Base-by-base conservation (phyloP, 2,888 invertebrate genomes). In the Stomorhina lunata region DNA sequence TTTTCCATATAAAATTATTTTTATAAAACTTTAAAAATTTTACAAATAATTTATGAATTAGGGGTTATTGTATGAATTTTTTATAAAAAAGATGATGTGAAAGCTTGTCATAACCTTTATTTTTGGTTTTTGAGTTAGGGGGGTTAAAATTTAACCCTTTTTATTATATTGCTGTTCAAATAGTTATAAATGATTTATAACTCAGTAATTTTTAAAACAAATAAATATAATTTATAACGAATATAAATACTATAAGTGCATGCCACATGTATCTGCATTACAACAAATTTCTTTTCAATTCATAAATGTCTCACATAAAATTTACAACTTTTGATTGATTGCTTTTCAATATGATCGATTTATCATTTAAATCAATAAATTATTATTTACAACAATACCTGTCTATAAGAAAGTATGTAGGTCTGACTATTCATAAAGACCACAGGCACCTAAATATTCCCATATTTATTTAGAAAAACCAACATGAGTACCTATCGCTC, bases 261-360 rank as follows among this genome's bases (percentile, higher is more conserved):
- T 29, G 29, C 32, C 27, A 10, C 32, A 10, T 48, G 12, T 12
- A 10, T 3, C 2, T 32, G 34, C 22, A 48, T 57, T 20, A 0
- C 27, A 10, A 50, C 9, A 34, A 34, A 9, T 15, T 27, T 50
- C 55, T 48, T 40, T 12, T 34, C 1, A n/a, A n/a, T n/a, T n/a
- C n/a, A 45, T 0, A 20, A 69, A 40, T 69, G 37, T 55, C 53
- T 63, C 50, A 73, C 63, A 75, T 48, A 55, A 57, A 40, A 71
- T 65, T 37, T 50, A 61, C 48, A 45, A 43, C 65, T 20, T 12
- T 77, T 80, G 83, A 83, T 83, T 83, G 80, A 83, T 83, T 34
- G 72, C 57, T 63, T 77, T 73, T 72, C 80, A 77, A 80, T 72
- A 72, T 76, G 59, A 69, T 65, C 25, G 59, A 69, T 65, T 20